phyloP scores from a whole-genome alignment of 1,140 invertebrate species.

The Leptestheria dahalacensis region DNA sequence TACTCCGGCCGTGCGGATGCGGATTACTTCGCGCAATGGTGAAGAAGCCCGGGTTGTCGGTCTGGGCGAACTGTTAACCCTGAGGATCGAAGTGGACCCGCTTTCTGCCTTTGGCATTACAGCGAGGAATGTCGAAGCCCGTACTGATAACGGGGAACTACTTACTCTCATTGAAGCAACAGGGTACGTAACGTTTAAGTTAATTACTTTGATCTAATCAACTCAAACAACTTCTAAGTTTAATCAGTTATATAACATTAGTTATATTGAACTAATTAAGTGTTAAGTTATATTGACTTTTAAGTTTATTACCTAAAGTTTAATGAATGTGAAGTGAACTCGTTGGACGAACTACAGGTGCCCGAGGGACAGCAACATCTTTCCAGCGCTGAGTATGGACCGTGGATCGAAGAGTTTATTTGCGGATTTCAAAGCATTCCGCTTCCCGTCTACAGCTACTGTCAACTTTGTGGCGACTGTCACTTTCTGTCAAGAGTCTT shows the following conservation, averaged over 20 bases:
- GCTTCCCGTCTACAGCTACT: slow-evolving; percentile 35
- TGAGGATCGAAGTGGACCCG: slow-evolving; percentile 35
- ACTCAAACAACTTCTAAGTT: not conserved
- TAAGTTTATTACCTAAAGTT: not conserved
- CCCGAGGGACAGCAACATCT: slow-evolving; percentile 33
- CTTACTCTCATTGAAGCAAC: slow-evolving; percentile 34
- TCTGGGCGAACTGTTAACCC: slow-evolving; percentile 33
- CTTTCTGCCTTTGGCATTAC: slow-evolving; percentile 34
- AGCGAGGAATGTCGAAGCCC: slow-evolving; percentile 35
- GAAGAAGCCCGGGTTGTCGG: slow-evolving; percentile 32
- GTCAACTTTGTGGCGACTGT: slow-evolving; percentile 39
- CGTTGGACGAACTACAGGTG: too few relatives aligned
- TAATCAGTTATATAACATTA: too few relatives aligned
- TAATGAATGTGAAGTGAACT: not conserved
- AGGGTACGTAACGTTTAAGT: slow-evolving; percentile 25
- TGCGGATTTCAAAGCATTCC: slow-evolving; percentile 36
- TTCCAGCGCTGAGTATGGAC: slow-evolving; percentile 32
- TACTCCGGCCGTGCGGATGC: slow-evolving; percentile 34
- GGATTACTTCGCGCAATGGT: slow-evolving; percentile 31
- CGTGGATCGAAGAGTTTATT: slow-evolving; percentile 28
- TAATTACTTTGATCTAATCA: not conserved
- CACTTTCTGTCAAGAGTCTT: slow-evolving; percentile 35
- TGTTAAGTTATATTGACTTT: too few relatives aligned
- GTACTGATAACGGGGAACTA: slow-evolving; percentile 35
- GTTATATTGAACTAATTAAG: too few relatives aligned